A percentile compares a stretch with the other conserved stretches of the same genome.
These are phyloP conservation scores for Leistus spinibarbis DNA, from an alignment of 2,888 invertebrate species.

Conservation along the genomic window DNA sequence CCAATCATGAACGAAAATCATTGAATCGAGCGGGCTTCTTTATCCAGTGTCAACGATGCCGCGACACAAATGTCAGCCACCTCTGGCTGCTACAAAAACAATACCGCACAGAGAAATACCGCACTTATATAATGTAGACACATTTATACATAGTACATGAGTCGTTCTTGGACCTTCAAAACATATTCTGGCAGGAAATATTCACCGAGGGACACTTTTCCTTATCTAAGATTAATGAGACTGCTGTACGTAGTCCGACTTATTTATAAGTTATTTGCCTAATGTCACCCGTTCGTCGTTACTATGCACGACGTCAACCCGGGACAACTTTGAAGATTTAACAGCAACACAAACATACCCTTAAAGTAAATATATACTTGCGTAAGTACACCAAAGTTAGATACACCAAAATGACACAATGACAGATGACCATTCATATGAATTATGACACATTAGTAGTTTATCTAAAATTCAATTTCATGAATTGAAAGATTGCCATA, in stretches of 20 bases:
- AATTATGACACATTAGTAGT: too few relatives aligned
- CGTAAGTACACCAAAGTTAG: too few relatives aligned
- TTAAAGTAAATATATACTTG: too few relatives aligned
- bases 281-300: background rate
- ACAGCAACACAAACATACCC: too few relatives aligned
- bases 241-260: background rate
- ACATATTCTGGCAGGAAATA: slow-evolving; percentile 14
- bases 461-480: too few relatives aligned
- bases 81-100: background rate
- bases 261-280: background rate
- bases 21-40: slow-evolving; percentile 31
- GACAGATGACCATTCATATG: too few relatives aligned
- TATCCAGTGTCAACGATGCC: slow-evolving; percentile 3
- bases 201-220: slow-evolving; percentile 13
- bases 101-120: background rate
- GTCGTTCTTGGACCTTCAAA: slow-evolving; percentile 7
- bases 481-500: too few relatives aligned
- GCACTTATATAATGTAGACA: too few relatives aligned
- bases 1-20: slow-evolving; percentile 33
- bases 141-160: too few relatives aligned
- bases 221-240: slow-evolving; percentile 7
- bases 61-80: background rate
- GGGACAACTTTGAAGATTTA: too few relatives aligned
- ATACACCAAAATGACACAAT: too few relatives aligned
- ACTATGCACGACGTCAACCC: too few relatives aligned